Evolutionary conservation across 2,113 vertebrate species (phyloP).

Genomic region (Paratilapia polleni): DNA sequence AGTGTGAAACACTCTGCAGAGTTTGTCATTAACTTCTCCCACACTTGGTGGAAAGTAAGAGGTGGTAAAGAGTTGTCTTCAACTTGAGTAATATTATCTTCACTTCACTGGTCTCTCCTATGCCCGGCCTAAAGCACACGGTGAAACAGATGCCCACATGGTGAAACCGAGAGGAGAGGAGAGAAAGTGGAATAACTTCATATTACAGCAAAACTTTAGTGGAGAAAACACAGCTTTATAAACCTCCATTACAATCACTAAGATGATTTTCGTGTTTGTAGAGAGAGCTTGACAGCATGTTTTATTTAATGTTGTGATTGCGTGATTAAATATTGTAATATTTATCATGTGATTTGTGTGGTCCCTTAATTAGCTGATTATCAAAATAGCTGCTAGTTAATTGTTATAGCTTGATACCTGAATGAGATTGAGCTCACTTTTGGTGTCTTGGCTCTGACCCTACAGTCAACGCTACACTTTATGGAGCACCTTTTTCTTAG

Average conservation of each 20-base stretch:
- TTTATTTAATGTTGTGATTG: not conserved
- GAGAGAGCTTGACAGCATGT: not conserved
- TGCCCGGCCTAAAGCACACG: rapidly evolving
- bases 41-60: not conserved
- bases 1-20: too few relatives aligned
- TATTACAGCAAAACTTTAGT: too few relatives aligned
- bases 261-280: not conserved
- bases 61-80: rapidly evolving
- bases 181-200: not conserved
- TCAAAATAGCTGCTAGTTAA: not conserved
- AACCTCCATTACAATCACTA: not conserved
- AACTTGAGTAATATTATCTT: not conserved
- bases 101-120: not conserved
- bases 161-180: too few relatives aligned
- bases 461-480: too few relatives aligned
- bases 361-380: not conserved
- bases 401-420: too few relatives aligned
- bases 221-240: not conserved
- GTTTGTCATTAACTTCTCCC: not conserved
- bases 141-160: not conserved
- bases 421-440: too few relatives aligned
- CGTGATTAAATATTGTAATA: too few relatives aligned
- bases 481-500: too few relatives aligned
- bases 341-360: not conserved
- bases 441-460: too few relatives aligned